Percentiles rank a stretch among this genome's conserved stretches.
These are phyloP conservation scores for Coelogynopora nodosa DNA, from an alignment of 2,888 invertebrate genomes.

Conservation along the genomic window DNA sequence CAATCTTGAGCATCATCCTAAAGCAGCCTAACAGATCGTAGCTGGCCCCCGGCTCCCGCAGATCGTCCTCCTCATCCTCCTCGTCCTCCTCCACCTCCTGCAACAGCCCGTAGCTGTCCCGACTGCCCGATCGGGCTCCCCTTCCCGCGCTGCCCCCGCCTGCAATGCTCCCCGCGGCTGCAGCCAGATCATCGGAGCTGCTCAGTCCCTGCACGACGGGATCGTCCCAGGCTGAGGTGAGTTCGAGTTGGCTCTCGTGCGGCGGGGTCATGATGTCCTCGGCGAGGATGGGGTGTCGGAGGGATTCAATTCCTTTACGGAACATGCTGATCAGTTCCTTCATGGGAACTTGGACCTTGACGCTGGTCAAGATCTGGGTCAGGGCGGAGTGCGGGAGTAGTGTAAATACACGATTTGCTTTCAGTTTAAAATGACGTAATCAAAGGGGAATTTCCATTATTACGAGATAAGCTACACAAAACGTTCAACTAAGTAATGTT, in stretches of 20 bases:
- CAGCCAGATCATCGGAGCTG: background rate
- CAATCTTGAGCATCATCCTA: background rate
- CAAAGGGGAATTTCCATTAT: no score
- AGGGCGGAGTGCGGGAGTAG: background rate
- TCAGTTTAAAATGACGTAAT: no score
- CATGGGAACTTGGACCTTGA: constrained; percentile 84
- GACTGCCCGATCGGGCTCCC: background rate
- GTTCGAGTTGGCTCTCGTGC: background rate
- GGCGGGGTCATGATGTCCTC: constrained; percentile 26
- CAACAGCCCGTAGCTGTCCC: background rate
- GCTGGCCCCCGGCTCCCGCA: background rate
- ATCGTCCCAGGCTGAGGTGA: constrained; percentile 3
- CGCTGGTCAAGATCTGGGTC: constrained; percentile 69
- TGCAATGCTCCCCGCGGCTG: background rate
- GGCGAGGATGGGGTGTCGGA: constrained; percentile 38
- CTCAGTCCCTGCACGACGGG: background rate
- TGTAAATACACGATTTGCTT: no score
- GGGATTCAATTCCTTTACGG: constrained; percentile 73
- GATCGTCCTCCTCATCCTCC: background rate
- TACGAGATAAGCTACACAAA: no score
- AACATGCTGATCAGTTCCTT: constrained; percentile 82
- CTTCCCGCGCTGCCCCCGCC: background rate
- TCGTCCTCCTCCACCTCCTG: background rate
- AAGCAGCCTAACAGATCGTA: background rate
- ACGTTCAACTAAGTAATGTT: no score